Percentiles rank a stretch among this genome's conserved stretches.
These are phyloP conservation scores for Habroteleia sp. DNA, from an alignment of 2,888 invertebrate species.

Conservation along the genomic window DNA sequence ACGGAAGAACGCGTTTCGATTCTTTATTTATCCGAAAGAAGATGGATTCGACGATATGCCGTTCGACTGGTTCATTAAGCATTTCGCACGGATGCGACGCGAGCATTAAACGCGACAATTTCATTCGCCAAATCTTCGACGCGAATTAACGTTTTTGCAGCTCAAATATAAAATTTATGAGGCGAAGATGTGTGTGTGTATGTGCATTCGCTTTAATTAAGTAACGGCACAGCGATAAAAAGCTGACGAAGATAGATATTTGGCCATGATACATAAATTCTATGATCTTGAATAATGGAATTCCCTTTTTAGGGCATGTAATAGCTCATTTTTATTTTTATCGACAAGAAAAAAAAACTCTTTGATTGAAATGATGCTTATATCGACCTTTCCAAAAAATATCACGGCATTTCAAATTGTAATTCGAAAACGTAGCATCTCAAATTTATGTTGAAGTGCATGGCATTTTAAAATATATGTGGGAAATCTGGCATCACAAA, in stretches of 20 bases:
- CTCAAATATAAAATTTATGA: constrained; percentile 19
- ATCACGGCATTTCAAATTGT: too few species aligned
- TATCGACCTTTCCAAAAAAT: too few species aligned
- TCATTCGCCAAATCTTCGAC: constrained; percentile 34
- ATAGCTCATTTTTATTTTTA: too few species aligned
- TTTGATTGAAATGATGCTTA: too few species aligned
- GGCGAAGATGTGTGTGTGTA: too few species aligned
- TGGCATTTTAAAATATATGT: too few species aligned
- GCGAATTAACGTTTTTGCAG: constrained; percentile 42
- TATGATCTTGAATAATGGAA: constrained; percentile 1
- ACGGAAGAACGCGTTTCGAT: constrained; percentile 36
- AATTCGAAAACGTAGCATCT: too few species aligned
- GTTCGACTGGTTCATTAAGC: constrained; percentile 49
- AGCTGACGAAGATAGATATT: constrained; percentile 15
- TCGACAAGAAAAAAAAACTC: neutral
- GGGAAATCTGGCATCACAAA: too few species aligned
- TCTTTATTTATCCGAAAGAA: constrained; percentile 31
- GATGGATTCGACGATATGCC: constrained; percentile 33
- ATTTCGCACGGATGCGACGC: too few species aligned
- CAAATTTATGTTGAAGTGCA: too few species aligned
- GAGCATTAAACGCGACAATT: constrained; percentile 32
- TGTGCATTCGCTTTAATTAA: constrained; percentile 38
- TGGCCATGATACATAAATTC: constrained; percentile 10
- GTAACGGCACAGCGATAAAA: constrained; percentile 23
- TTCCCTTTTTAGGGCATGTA: too few species aligned